Evolutionary conservation across 2,888 invertebrate genomes (phyloP).

Genomic region (Incurvaria masculella): DNA sequence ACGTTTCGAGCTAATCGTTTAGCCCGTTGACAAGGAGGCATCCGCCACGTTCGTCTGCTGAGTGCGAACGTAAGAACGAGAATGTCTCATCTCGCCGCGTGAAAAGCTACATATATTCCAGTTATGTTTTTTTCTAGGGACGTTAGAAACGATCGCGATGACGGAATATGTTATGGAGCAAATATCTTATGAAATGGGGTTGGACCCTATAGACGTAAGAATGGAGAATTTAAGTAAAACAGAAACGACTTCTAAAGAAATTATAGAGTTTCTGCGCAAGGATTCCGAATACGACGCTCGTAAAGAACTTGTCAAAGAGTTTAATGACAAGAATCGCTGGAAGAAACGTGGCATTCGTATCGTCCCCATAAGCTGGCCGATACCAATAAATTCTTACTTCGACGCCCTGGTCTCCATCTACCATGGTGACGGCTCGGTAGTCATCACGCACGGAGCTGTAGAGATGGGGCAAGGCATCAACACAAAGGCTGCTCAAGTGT

Average conservation of each 20-base stretch:
- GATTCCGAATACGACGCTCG: constrained; percentile 51
- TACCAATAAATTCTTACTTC: constrained; percentile 38
- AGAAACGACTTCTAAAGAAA: constrained; percentile 27
- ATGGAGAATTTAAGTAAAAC: constrained; percentile 41
- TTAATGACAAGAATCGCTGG: constrained; percentile 67
- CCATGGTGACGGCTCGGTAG: constrained; percentile 60
- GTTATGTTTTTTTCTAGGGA: no score
- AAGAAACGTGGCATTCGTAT: constrained; percentile 63
- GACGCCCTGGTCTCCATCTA: constrained; percentile 58
- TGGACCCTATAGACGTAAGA: constrained; percentile 56
- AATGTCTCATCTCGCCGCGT: no score
- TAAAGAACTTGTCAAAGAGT: constrained; percentile 40
- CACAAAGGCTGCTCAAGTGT: constrained; percentile 65
- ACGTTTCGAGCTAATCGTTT: no score
- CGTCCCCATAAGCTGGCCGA: constrained; percentile 59
- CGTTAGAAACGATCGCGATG: constrained; percentile 52
- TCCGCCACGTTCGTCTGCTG: no score
- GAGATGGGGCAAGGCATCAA: constrained; percentile 74
- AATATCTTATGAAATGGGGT: constrained; percentile 46
- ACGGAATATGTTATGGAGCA: constrained; percentile 65
- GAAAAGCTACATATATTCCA: no score
- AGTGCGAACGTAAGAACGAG: no score
- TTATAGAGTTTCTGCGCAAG: constrained; percentile 49
- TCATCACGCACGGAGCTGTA: constrained; percentile 61
- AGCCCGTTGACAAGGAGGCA: no score